A percentile compares a stretch with the other conserved stretches of the same genome.
These are phyloP conservation scores for Eupleurogrammus muticus DNA, from an alignment of 2,797 vertebrate genomes.

Conservation along the genomic window DNA sequence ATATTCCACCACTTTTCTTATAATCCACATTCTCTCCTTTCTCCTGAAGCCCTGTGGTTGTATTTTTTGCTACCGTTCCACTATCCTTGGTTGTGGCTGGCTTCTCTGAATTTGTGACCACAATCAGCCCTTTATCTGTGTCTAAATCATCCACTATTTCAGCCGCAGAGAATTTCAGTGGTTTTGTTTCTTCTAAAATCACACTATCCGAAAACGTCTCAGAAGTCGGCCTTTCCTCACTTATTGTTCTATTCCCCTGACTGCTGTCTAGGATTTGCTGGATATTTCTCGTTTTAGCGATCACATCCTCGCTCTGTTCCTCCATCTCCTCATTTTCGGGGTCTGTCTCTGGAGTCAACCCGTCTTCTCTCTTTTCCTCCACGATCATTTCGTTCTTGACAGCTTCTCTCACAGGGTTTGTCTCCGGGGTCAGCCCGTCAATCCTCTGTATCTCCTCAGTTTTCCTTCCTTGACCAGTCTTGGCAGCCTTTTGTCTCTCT, in stretches of 20 bases:
- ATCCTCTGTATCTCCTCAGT: slow-evolving; percentile 14
- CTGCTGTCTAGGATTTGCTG: slow-evolving; percentile 4
- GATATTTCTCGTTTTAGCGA: background rate
- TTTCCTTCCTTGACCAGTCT: slow-evolving; percentile 12
- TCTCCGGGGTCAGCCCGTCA: slow-evolving; percentile 27
- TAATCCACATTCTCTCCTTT: background rate
- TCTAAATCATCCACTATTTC: background rate
- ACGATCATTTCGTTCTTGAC: slow-evolving; percentile 8
- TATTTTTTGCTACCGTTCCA: background rate
- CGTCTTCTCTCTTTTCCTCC: slow-evolving; percentile 7
- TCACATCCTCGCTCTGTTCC: background rate
- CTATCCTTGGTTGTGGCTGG: background rate
- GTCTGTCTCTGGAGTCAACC: slow-evolving; percentile 1
- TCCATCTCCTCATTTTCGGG: background rate
- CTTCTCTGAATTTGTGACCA: background rate
- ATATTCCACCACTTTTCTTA: slow-evolving; percentile 4
- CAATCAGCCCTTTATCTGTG: background rate
- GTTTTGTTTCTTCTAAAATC: slow-evolving; percentile 15
- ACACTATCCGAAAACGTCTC: slow-evolving; percentile 7
- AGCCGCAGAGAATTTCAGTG: background rate
- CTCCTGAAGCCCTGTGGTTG: background rate
- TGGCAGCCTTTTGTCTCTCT: slow-evolving; percentile 12
- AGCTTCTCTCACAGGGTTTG: slow-evolving; percentile 1
- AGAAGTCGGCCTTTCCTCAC: background rate
- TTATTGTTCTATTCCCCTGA: slow-evolving; percentile 6